Conservation (phyloP, 2,888 invertebrate species). For the Chrysotoxum bicinctum region DNA sequence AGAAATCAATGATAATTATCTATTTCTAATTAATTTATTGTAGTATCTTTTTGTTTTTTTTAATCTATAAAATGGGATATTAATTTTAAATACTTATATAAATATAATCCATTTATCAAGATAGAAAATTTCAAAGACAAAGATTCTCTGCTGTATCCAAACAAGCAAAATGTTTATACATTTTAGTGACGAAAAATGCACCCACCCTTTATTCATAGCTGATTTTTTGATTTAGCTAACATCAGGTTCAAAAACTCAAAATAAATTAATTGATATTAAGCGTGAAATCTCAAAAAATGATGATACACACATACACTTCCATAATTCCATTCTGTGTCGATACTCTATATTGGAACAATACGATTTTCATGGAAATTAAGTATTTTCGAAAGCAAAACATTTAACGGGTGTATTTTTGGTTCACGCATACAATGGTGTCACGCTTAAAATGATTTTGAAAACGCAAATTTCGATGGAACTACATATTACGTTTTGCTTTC, state of each 20-base stretch:
- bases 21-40: no score
- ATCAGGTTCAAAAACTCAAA: conserved; percentile 10
- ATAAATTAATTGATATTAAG: conserved; percentile 13
- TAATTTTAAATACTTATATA: no score
- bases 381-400: conserved; percentile 53
- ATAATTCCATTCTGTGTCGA: conserved; percentile 37
- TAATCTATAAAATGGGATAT: no score
- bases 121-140: background rate
- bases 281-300: conserved; percentile 12
- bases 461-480: conserved; percentile 49
- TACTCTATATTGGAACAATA: conserved; percentile 49
- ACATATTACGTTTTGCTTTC: conserved; percentile 56
- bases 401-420: conserved; percentile 65
- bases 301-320: conserved; percentile 24
- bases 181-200: background rate
- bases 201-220: conserved; percentile 3
- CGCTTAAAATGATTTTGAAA: conserved; percentile 37
- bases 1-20: no score
- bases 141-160: background rate
- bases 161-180: background rate
- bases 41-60: no score
- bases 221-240: background rate
- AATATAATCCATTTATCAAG: no score
- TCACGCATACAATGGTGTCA: conserved; percentile 57
- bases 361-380: conserved; percentile 60